Conservation (phyloP, 2,888 invertebrate species). For the Eupithecia inturbata region DNA sequence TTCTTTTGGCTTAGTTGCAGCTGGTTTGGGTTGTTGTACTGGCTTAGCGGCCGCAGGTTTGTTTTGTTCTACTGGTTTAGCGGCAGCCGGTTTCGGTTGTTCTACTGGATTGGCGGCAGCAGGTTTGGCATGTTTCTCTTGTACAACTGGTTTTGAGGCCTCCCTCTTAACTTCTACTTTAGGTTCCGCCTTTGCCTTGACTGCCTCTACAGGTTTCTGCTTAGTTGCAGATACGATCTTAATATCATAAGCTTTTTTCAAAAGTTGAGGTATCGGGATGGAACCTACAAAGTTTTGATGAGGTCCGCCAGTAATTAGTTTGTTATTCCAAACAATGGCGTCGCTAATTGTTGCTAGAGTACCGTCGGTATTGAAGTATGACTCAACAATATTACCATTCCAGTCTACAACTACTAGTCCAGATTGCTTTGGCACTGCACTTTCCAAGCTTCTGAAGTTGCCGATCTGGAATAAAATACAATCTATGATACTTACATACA, state of each 20-base stretch:
- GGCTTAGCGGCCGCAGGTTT: constrained; percentile 25
- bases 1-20: constrained; percentile 33
- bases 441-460: constrained; percentile 81
- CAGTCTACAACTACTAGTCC: constrained; percentile 88
- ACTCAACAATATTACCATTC: constrained; percentile 88
- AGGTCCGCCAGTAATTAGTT: constrained; percentile 88
- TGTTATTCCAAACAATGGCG: constrained; percentile 86
- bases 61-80: constrained; percentile 16
- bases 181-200: constrained; percentile 15
- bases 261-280: constrained; percentile 83
- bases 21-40: constrained; percentile 28
- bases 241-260: constrained; percentile 68
- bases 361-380: constrained; percentile 86
- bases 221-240: constrained; percentile 36
- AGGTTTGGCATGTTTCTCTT: constrained; percentile 37
- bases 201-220: constrained; percentile 49
- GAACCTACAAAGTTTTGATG: constrained; percentile 86
- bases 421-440: constrained; percentile 70
- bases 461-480: constrained; percentile 83
- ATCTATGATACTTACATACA: too few species aligned
- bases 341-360: constrained; percentile 85
- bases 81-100: constrained; percentile 31
- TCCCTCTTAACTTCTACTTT: constrained; percentile 17
- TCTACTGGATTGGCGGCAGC: constrained; percentile 16
- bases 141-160: constrained; percentile 36